Base-by-base conservation (phyloP, 2,888 invertebrate species). In the Tiliacea citrago region DNA sequence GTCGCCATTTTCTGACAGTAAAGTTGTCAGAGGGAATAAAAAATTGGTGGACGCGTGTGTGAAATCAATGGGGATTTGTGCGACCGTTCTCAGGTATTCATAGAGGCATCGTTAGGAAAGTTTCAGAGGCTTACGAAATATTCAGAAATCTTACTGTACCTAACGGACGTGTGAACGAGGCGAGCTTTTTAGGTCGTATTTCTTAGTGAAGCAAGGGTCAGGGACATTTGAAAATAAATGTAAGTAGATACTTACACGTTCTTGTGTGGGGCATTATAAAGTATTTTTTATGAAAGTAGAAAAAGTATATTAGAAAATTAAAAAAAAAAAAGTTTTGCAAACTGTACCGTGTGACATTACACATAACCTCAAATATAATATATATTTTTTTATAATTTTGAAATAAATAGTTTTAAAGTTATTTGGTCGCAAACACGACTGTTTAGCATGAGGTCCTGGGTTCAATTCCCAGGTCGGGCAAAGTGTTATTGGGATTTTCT, bases 51-150 rank as follows among this genome's bases (percentile, higher is more conserved):
- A 63, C 70, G 69, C 81, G 75, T 79, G 84, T 85, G 77, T 81
- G 78, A 82, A 88, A 86, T 85, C 83, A 85, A 88, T 86, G 82
- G 81, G 82, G 82, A 86, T 78, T 81, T 80, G 75, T 83, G 70
- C 63, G 85, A 74, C 81, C 83, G 69, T 78, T 77, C 63, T 81
- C 67, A 75, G 49, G 71, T 75, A 83, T 86, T 81, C 81, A 83
- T 65, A 75, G 68, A 73, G 55, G 51, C 62, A 61, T 83, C 55
- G 70, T 79, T 85, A 82, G 60, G 18, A 39, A 73, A 69, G 62
- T 85, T 77, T 68, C 65, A 66, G 60, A 53, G 51, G 24, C 35
- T 57, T 49, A 12, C 18, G n/a, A 47, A 42, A 57, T 55, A 68
- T 73, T 70, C 24, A 60, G n/a, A 63, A 39, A 47, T 58, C 1